phyloP scores from a whole-genome alignment of 53 echinoderm and acorn worm species.

The Temnopleurus reevesii region DNA sequence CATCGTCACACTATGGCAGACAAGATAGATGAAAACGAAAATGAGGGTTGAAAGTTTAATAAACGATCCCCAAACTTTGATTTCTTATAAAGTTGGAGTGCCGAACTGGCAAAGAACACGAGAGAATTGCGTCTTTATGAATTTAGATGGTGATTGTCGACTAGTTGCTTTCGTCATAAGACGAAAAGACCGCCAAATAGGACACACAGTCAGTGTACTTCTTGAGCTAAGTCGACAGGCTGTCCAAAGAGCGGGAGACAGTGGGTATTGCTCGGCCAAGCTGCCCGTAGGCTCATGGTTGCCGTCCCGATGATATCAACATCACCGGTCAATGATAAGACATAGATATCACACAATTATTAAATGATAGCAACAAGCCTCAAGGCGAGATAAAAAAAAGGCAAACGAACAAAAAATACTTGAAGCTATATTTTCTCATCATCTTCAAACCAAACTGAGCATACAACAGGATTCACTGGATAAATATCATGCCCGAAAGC shows the following conservation, averaged over 20 bases:
- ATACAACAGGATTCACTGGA: background rate
- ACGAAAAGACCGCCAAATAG: background rate
- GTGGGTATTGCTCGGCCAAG: constrained; percentile 14
- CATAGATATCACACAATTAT: constrained; percentile 43
- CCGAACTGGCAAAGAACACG: background rate
- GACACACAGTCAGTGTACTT: constrained; percentile 27
- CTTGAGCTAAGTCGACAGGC: background rate
- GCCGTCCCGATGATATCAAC: background rate
- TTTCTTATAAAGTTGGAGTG: background rate
- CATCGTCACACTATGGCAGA: background rate
- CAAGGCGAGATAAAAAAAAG: background rate
- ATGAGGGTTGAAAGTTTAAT: constrained; percentile 34
- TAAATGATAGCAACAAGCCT: constrained; percentile 32
- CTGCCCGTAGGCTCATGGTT: constrained; percentile 35
- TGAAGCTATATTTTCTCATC: background rate
- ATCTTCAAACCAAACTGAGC: background rate
- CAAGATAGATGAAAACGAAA: background rate
- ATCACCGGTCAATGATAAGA: constrained; percentile 32
- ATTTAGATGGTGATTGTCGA: background rate
- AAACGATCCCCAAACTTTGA: constrained; percentile 22
- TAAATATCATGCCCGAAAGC: constrained; percentile 13
- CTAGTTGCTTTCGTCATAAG: background rate
- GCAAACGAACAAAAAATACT: background rate
- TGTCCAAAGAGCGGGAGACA: constrained; percentile 21
- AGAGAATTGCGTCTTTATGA: background rate